Evolutionary conservation across 2,797 vertebrate species (phyloP).

Genomic region (Falco naumanni): DNA sequence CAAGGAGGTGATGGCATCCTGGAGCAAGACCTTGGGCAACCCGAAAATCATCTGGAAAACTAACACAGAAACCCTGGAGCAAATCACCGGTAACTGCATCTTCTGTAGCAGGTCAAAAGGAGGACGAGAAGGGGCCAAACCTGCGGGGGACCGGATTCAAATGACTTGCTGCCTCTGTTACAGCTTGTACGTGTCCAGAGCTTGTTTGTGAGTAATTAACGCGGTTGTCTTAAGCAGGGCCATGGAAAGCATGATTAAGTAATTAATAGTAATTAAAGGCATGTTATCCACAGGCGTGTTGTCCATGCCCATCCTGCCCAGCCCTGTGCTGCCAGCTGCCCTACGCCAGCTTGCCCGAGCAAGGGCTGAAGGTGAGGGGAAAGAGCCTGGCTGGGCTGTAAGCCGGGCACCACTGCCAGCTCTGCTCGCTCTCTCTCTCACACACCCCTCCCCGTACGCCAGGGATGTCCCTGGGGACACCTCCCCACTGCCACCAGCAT

Average conservation of each 20-base stretch:
- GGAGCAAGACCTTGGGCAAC: background rate
- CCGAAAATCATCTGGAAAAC: background rate
- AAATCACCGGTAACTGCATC: background rate
- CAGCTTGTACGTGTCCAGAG: background rate
- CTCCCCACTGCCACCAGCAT: background rate
- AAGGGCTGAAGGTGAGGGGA: background rate
- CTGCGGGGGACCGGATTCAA: background rate
- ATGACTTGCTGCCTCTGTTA: background rate
- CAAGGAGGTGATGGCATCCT: background rate
- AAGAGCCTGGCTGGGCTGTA: background rate
- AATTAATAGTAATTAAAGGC: slow-evolving; percentile 31
- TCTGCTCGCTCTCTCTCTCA: background rate
- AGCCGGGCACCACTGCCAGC: too few species aligned
- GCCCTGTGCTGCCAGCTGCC: background rate
- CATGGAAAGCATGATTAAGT: background rate
- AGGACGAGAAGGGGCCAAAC: background rate
- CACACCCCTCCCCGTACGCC: accelerated
- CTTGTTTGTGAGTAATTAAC: background rate
- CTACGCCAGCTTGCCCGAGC: background rate
- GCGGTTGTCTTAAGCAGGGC: background rate
- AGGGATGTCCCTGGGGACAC: background rate
- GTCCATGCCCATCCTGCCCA: background rate
- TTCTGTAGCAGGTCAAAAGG: background rate
- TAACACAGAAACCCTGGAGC: background rate
- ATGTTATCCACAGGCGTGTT: background rate